These are phyloP conservation scores for Mesoclemmys tuberculata DNA, from an alignment of 2,113 vertebrate genomes.

Conservation along the genomic window DNA sequence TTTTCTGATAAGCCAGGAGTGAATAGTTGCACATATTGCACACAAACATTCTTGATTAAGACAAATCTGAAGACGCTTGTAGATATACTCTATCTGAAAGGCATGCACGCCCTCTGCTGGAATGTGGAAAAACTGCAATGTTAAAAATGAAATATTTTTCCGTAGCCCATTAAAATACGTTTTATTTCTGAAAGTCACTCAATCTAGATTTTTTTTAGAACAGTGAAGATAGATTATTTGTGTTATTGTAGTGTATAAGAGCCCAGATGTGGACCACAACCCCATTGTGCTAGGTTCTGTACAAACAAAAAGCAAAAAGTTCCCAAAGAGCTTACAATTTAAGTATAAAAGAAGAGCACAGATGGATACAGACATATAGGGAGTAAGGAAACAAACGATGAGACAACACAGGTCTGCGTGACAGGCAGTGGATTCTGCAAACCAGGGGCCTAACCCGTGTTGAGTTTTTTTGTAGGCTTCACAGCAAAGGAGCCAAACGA, in stretches of 20 bases:
- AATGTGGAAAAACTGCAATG: background rate
- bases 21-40: background rate
- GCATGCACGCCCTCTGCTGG: constrained; percentile 60
- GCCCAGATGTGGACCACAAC: background rate
- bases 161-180: background rate
- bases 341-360: background rate
- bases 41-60: background rate
- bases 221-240: background rate
- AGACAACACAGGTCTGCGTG: background rate
- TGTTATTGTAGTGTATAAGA: background rate
- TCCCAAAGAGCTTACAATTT: background rate
- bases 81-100: constrained; percentile 22
- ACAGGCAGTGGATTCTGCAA: background rate
- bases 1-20: background rate
- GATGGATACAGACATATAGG: background rate
- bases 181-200: background rate
- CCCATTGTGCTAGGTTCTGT: background rate
- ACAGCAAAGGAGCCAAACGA: background rate
- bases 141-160: background rate
- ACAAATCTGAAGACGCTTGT: background rate
- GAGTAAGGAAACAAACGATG: background rate
- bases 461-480: background rate
- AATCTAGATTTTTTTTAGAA: background rate
- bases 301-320: background rate
- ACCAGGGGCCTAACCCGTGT: rapidly evolving